Evolutionary conservation across 2,113 vertebrate species (phyloP).

Genomic region (Drymodes brunneopygia): DNA sequence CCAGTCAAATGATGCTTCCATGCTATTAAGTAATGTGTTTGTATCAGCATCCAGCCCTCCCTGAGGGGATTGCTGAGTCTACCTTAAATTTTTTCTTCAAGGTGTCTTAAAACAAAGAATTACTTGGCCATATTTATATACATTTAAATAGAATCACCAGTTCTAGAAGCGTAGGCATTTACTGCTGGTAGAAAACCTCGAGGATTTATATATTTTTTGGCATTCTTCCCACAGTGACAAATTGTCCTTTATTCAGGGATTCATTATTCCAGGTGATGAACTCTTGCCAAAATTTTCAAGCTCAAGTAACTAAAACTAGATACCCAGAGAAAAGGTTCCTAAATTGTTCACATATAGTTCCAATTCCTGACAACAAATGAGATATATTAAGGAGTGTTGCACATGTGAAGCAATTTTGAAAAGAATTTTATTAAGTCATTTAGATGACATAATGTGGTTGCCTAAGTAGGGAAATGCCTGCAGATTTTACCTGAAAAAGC

Average conservation of each 20-base stretch:
- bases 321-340: background rate
- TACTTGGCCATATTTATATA: background rate
- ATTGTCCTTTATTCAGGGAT: background rate
- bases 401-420: background rate
- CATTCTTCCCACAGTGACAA: background rate
- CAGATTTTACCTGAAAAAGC: background rate
- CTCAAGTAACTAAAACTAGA: background rate
- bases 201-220: background rate
- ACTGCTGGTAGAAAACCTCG: background rate
- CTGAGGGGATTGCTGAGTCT: background rate
- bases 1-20: background rate
- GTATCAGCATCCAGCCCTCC: background rate
- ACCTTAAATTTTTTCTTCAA: background rate
- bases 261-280: constrained; percentile 30
- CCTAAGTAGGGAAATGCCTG: background rate
- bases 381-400: background rate
- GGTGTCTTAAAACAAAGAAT: background rate
- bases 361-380: constrained; percentile 5
- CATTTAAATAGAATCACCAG: background rate
- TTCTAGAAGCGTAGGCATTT: constrained; percentile 5
- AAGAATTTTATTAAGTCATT: constrained; percentile 13
- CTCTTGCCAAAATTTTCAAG: constrained; percentile 22
- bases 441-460: background rate
- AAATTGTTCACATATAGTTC: background rate
- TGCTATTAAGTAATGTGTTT: background rate